phyloP scores from a whole-genome alignment of 1,140 invertebrate species.

The Chironomus striatipennis region DNA sequence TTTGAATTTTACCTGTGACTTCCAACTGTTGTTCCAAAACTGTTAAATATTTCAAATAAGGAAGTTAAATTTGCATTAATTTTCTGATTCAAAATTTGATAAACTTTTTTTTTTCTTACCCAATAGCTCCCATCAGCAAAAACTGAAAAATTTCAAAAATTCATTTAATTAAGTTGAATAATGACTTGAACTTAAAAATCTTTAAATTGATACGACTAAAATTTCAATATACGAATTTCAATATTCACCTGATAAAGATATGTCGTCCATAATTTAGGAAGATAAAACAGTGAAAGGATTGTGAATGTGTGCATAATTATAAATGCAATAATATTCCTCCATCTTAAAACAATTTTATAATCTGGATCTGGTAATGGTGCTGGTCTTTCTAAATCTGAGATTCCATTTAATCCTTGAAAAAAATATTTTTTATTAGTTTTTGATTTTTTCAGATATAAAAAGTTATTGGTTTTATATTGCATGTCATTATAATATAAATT shows the following conservation, averaged over 20 bases:
- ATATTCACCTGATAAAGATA: not conserved
- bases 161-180: too few species aligned
- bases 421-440: not conserved
- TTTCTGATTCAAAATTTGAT: not conserved
- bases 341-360: not conserved
- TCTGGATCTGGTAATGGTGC: not conserved
- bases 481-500: too few species aligned
- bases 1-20: conserved; percentile 73
- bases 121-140: not conserved
- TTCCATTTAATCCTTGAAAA: too few species aligned
- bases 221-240: too few species aligned
- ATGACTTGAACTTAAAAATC: too few species aligned
- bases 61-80: not conserved
- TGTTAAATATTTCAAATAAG: not conserved
- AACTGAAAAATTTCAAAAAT: not conserved
- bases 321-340: conserved; percentile 61
- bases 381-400: not conserved
- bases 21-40: conserved; percentile 70
- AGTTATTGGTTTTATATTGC: too few species aligned
- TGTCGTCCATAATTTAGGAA: not conserved
- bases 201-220: too few species aligned
- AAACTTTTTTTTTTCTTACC: not conserved
- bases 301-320: conserved; percentile 74
- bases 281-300: conserved; percentile 42
- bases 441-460: not conserved